Conservation (phyloP, 2,888 invertebrate species). For the Stictocephala bisonia region DNA sequence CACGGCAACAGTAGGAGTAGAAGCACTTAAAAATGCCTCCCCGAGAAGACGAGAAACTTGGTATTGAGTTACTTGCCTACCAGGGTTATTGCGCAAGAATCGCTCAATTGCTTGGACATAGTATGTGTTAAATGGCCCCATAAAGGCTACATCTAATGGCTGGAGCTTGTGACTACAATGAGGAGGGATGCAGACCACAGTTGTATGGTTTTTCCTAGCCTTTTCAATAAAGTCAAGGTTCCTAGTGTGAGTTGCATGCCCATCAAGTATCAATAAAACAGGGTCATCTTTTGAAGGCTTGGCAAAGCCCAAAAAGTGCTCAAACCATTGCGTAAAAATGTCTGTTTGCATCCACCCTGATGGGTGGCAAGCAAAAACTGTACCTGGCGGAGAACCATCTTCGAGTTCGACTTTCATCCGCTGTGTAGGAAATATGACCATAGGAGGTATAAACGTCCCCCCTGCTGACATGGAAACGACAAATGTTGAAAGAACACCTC, state of each 20-base stretch:
- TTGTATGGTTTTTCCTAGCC: constrained; percentile 60
- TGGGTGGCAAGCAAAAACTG: constrained; percentile 58
- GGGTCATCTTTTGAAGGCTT: constrained; percentile 58
- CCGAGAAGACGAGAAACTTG: constrained; percentile 6
- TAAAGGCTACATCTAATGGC: constrained; percentile 42
- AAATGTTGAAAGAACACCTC: constrained; percentile 42
- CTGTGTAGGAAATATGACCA: constrained; percentile 58
- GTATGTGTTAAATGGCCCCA: constrained; percentile 47
- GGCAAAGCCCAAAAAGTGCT: constrained; percentile 61
- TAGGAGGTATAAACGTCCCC: constrained; percentile 38
- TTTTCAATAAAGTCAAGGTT: constrained; percentile 60
- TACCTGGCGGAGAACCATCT: constrained; percentile 60
- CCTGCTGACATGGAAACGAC: constrained; percentile 41
- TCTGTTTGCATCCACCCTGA: constrained; percentile 60
- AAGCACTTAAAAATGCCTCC: not conserved
- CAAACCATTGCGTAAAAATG: constrained; percentile 60
- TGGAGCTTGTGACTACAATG: constrained; percentile 51
- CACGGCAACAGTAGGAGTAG: constrained; percentile 57
- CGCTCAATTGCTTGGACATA: constrained; percentile 46
- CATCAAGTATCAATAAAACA: constrained; percentile 62
- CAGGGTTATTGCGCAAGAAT: constrained; percentile 56
- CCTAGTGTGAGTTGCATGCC: constrained; percentile 61
- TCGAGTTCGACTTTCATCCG: constrained; percentile 59
- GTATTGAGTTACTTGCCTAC: constrained; percentile 47
- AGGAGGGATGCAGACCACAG: constrained; percentile 62